phyloP scores from a whole-genome alignment of 2,113 vertebrate species.

The Henicopernis longicauda region DNA sequence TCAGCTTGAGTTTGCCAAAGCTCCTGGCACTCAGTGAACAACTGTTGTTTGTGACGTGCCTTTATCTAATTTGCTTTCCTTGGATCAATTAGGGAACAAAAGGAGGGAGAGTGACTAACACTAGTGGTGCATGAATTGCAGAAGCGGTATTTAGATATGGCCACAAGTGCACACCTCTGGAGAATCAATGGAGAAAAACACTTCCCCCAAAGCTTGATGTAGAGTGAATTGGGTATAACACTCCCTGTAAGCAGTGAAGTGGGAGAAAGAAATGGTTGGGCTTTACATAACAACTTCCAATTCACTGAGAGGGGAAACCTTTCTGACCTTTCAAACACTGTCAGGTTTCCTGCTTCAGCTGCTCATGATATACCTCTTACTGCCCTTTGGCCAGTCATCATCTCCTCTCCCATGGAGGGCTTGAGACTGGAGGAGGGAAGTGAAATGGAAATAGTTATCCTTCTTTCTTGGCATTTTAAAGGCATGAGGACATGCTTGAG shows the following conservation, averaged over 20 bases:
- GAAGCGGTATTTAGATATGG: background rate
- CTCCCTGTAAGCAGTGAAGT: background rate
- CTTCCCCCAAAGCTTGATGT: background rate
- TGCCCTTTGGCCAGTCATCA: background rate
- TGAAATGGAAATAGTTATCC: background rate
- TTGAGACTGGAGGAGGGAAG: background rate
- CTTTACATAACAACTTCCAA: background rate
- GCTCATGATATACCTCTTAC: background rate
- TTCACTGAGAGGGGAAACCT: background rate
- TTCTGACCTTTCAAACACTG: background rate
- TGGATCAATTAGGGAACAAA: background rate
- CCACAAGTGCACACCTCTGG: background rate
- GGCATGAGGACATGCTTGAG: background rate
- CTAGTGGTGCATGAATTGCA: background rate
- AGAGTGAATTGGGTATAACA: background rate
- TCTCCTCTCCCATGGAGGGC: background rate
- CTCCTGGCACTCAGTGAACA: background rate
- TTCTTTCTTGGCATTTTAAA: background rate
- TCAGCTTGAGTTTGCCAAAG: background rate
- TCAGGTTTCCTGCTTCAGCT: background rate
- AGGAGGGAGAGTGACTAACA: background rate
- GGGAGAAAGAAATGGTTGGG: background rate
- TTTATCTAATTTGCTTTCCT: background rate
- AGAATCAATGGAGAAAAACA: background rate
- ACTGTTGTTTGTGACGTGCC: background rate